Base-by-base conservation (phyloP, 2,888 invertebrate species). In the Cataglyphis cursor region DNA sequence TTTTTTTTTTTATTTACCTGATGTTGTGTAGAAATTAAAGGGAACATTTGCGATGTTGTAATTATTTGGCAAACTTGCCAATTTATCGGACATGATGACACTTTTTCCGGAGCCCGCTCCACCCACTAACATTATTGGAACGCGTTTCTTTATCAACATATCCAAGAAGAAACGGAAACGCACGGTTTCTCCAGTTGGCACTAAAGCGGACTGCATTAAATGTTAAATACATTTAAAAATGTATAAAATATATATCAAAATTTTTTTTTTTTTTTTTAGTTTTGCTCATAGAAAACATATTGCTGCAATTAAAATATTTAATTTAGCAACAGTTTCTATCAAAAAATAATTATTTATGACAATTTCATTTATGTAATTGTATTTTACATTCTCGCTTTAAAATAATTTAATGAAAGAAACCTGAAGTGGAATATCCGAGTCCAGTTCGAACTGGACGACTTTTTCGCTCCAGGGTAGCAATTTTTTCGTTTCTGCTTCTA, bases 11-110 rank as follows among this genome's bases (percentile, higher is more conserved):
- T 65, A 57, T 91, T 91, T 91, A 96, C 97, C 97, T 57, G 99
- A 99, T 0, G 98, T 98, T 0, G 99, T 99, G 94, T 99, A 99
- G 94, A 98, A 99, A 95, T 99, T 99, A 94, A 99, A 98, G 0
- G 99, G 98, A 18, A 98, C 98, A 95, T 98, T 99, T 9, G 98
- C 97, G 8, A 99, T 96, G 41, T 97, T 97, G 94, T 97, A 99
- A 59, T 97, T 97, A 10, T 98, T 97, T 0, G 97, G 95, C 48
- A 99, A 94, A 0, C 96, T 95, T 85, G 96, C 96, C 18, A 99
- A 96, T 93, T 98, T 98, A 84, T 98, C 98, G 57, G 97, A 96
- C 83, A 99, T 97, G 66, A 98, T 96, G n/a, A 99, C 98, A 72
- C 98, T 98, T 95, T 99, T 99, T 8, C 99, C 99, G 84, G 98